Base-by-base conservation (phyloP, 2,113 vertebrate genomes). In the Solea solea region DNA sequence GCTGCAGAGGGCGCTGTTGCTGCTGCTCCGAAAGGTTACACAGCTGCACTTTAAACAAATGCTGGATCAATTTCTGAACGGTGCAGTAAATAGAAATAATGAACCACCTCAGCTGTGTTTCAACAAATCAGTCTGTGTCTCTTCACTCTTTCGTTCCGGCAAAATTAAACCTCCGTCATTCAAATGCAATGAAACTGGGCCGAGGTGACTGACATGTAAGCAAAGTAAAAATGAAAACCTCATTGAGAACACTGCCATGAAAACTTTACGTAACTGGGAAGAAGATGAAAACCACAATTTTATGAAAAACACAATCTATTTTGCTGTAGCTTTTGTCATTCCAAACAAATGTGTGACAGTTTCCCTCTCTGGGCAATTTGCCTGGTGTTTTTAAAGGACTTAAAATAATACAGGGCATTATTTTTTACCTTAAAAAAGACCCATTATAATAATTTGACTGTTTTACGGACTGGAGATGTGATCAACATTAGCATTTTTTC, bases 141-240 rank as follows among this genome's bases (percentile, higher is more conserved):
- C 40, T 80, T 53, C 50, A 10, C 40, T 21, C 46, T 74, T 69
- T 80, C 50, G 78, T 63, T 77, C 51, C 77, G 58, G 73, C 64
- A 28, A 21, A 76, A 81, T 50, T 3, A 63, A 82, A 68, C 54
- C 64, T 73, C 73, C 48, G 69, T 62, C 54, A 68, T 79, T 78
- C 67, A 83, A 76, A 81, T 27, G 41, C 54, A 16, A 45, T 68
- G 56, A 81, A 88, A 84, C 62, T 86, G 87, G 81, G 84, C 78
- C 82, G 85, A 67, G 42, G 73, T 86, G 89, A 91, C 63, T 80
- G 86, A 88, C 78, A 64, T 58, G 65, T 15, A 55, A 65, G 66
- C 74, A 55, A 40, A 52, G 51, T 54, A 16, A 65, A 83, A 79
- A 67, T 60, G 40, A 77, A 60, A 65, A 51, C 62, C 60, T 78